These are phyloP conservation scores for Halocaridina rubra DNA, from an alignment of 2,888 invertebrate species.

Conservation along the genomic window DNA sequence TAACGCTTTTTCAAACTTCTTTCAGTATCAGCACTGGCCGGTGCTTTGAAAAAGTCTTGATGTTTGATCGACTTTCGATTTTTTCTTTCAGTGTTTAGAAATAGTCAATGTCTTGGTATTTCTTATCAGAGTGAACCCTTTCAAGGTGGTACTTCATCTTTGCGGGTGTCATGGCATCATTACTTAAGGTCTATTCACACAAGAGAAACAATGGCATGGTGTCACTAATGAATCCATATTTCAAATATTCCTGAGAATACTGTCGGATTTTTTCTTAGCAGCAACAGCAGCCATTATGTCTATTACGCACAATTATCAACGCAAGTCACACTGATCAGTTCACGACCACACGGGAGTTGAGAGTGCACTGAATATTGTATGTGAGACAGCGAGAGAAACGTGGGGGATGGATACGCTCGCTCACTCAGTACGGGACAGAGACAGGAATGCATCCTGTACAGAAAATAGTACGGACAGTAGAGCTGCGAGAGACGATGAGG, in stretches of 20 bases:
- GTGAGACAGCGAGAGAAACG: too few species aligned
- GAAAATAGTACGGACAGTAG: too few species aligned
- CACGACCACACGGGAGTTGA: too few species aligned
- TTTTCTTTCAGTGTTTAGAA: not conserved
- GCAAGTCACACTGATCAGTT: too few species aligned
- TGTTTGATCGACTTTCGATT: not conserved
- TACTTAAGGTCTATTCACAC: constrained; percentile 56
- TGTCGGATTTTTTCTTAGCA: not conserved
- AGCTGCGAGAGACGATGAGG: too few species aligned
- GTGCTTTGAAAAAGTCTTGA: not conserved
- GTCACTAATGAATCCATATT: constrained; percentile 26
- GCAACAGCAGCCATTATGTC: not conserved
- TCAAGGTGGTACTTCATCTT: constrained; percentile 61
- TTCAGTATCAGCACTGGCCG: not conserved
- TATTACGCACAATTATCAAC: too few species aligned
- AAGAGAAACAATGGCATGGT: constrained; percentile 66
- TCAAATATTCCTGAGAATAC: not conserved
- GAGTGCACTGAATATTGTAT: too few species aligned
- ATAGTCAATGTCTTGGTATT: constrained; percentile 3
- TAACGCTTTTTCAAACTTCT: not conserved
- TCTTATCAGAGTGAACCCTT: constrained; percentile 59
- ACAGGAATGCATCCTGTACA: too few species aligned
- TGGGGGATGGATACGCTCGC: too few species aligned
- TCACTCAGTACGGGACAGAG: too few species aligned
- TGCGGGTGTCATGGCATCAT: constrained; percentile 62